These are phyloP conservation scores for Eueremaeus valkanovi DNA, from an alignment of 2,888 invertebrate genomes.

Conservation along the genomic window DNA sequence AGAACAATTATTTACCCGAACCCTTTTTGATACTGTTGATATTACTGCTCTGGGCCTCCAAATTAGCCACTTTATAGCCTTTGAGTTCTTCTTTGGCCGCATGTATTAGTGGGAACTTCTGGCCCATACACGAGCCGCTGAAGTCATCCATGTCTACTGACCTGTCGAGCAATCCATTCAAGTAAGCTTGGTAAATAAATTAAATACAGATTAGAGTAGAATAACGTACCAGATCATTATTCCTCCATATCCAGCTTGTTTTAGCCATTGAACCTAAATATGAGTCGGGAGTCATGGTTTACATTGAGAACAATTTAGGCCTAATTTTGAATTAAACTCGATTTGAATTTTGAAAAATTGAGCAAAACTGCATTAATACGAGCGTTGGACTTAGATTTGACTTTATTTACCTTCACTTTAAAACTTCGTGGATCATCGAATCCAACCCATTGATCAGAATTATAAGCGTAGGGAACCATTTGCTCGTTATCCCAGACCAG, in stretches of 20 bases:
- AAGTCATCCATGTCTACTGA: conserved; percentile 96
- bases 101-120: conserved; percentile 81
- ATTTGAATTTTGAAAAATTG: too few species aligned
- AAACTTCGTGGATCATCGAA: conserved; percentile 89
- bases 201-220: not conserved
- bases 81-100: conserved; percentile 79
- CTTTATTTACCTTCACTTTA: conserved; percentile 80
- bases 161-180: not conserved
- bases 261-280: conserved; percentile 80
- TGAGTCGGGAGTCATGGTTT: not conserved
- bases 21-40: not conserved
- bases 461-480: conserved; percentile 87
- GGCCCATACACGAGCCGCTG: conserved; percentile 76
- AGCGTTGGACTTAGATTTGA: not conserved
- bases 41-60: conserved; percentile 38
- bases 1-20: not conserved
- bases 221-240: conserved; percentile 77
- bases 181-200: too few species aligned
- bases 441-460: conserved; percentile 86
- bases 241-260: conserved; percentile 88
- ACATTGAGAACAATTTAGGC: not conserved
- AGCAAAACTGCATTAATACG: too few species aligned
- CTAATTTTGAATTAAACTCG: not conserved
- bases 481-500: conserved; percentile 94
- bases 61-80: conserved; percentile 58